phyloP scores from a whole-genome alignment of 2,113 vertebrate species.

The Mellivora capensis region DNA sequence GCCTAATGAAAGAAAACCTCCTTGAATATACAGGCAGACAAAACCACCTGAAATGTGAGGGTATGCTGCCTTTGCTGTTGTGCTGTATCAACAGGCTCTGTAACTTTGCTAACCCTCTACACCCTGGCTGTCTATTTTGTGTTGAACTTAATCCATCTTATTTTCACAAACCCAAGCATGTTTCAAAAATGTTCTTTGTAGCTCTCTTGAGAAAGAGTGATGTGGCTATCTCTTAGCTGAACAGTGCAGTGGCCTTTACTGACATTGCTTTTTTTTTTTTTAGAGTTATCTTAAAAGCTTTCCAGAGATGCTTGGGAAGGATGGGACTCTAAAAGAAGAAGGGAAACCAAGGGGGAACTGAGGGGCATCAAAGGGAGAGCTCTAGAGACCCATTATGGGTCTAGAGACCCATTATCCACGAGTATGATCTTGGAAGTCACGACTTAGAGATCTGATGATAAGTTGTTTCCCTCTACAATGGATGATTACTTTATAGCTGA shows the following conservation, averaged over 20 bases:
- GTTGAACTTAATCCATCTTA: background rate
- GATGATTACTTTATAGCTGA: background rate
- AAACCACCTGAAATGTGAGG: background rate
- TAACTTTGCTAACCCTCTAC: fast-evolving
- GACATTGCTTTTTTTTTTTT: background rate
- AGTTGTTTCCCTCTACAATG: background rate
- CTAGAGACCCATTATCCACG: background rate
- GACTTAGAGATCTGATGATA: background rate
- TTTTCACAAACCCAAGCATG: background rate
- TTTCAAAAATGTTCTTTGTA: background rate
- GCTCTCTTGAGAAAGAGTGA: background rate
- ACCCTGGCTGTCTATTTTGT: background rate
- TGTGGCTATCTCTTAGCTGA: background rate
- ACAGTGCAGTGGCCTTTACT: background rate
- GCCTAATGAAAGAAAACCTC: background rate
- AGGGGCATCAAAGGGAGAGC: background rate
- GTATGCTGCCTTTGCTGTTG: fast-evolving
- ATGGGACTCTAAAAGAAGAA: background rate
- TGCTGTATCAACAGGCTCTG: background rate
- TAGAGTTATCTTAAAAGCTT: background rate
- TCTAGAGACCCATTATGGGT: background rate
- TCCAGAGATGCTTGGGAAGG: background rate
- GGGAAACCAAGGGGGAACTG: background rate
- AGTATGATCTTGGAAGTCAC: background rate
- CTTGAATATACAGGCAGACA: background rate